Base-by-base conservation (phyloP, 2,888 invertebrate species). In the Lochmaea crataegi region DNA sequence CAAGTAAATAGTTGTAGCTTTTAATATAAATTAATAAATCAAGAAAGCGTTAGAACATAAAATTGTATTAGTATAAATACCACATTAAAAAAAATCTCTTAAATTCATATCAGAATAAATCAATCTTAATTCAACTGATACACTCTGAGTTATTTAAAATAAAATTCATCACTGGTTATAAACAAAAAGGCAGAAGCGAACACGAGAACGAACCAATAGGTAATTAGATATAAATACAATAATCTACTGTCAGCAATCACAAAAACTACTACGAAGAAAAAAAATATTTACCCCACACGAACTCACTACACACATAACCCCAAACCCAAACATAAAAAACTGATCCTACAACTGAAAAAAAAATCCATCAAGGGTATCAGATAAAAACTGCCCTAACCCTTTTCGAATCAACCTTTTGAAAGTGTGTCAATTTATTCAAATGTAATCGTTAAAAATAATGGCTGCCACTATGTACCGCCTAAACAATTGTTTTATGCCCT, bases 401-500 rank as follows among this genome's bases (percentile, higher is more conserved):
- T 75, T 71, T 45, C 45, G 56, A 58, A 57, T 26, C 22, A 69
- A 66, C 75, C 75, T 70, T 72, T 66, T 63, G 68, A 71, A 73
- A 71, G 68, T 73, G 68, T 73, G 71, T 73, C 71, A 75, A 69
- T 72, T 66, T 58, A 60, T 42, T 60, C 16, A 26, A 68, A 74
- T 65, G 67, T 68, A 68, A 65, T 53, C 26, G 41, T 65, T 53
- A 48, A 64, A 67, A 74, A 76, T 79, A 76, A 82, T 83, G 83
- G 83, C 81, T 71, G 82, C 77, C 79, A 70, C 58, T 76, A 74
- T 66, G 81, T 78, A 79, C 80, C 83, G 83, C 83, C 83, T 82
- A 76, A 75, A 68, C 80, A 77, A 83, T 84, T 84, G 84, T 84
- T 82, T 83, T 80, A 81, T 76, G 79, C 81, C 82, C 82, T 83